These are phyloP conservation scores for Drosophila emarginata DNA, from an alignment of 2,888 invertebrate genomes.

Conservation along the genomic window DNA sequence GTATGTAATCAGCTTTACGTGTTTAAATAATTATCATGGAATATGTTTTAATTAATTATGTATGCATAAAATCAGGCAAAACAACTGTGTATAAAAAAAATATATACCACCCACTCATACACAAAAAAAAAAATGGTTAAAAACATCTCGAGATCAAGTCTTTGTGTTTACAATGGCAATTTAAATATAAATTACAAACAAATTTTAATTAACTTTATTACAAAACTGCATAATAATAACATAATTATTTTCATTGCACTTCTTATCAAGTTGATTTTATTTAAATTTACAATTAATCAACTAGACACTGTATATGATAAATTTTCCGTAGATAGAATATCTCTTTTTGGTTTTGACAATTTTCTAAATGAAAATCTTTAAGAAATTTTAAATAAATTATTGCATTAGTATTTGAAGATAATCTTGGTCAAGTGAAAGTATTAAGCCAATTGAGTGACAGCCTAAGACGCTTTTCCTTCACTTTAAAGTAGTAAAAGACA, in stretches of 20 bases:
- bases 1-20: conserved; percentile 48
- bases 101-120: not conserved
- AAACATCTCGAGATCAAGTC: conserved; percentile 7
- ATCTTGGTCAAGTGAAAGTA: no score
- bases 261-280: not conserved
- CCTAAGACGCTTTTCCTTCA: no score
- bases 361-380: no score
- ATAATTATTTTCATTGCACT: not conserved
- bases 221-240: conserved; percentile 6
- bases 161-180: conserved; percentile 5
- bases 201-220: conserved; percentile 2
- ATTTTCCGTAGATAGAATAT: no score
- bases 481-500: no score
- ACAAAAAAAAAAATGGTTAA: not conserved
- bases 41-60: conserved; percentile 43
- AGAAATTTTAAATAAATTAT: no score
- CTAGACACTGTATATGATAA: no score
- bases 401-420: no score
- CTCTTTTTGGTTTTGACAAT: no score
- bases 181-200: conserved; percentile 2
- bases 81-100: conserved; percentile 3
- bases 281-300: not conserved
- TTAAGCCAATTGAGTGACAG: no score
- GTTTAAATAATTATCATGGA: conserved; percentile 47
- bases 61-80: conserved; percentile 8